A percentile compares a stretch with the other conserved stretches of the same genome.
phyloP scores from a whole-genome alignment of 2,797 vertebrate genomes.

The Jordanella pulchra region DNA sequence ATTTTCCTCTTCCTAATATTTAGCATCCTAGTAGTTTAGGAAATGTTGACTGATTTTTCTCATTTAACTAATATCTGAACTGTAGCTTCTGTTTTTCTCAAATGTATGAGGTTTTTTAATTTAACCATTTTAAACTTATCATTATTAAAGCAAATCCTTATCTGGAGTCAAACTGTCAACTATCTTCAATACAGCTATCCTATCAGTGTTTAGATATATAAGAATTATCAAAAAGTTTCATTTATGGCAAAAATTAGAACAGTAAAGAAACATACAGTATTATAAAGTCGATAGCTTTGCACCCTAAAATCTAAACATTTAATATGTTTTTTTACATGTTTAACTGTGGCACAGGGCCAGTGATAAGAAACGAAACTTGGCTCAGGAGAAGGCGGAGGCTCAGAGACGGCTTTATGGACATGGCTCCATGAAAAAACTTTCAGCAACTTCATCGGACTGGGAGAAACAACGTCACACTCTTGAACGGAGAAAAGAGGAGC shows the following conservation, averaged over 20 bases:
- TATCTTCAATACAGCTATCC: not conserved
- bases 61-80: conserved; percentile 43
- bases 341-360: conserved; percentile 83
- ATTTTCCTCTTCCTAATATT: conserved; percentile 61
- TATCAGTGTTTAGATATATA: not conserved
- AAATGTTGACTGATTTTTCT: conserved; percentile 64
- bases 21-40: conserved; percentile 59
- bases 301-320: not conserved
- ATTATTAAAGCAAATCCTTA: conserved; percentile 7
- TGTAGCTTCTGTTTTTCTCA: conserved; percentile 25
- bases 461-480: conserved; percentile 93
- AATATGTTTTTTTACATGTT: conserved; percentile 11
- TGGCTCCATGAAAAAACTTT: conserved; percentile 87
- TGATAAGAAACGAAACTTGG: conserved; percentile 95
- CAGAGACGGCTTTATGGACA: conserved; percentile 94
- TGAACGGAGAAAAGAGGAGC: conserved; percentile 91
- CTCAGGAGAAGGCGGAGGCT: conserved; percentile 96
- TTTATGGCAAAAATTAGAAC: not conserved
- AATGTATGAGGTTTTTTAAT: conserved; percentile 25
- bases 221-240: not conserved
- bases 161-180: conserved; percentile 1
- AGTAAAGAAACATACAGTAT: not conserved
- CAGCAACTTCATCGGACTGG: conserved; percentile 91
- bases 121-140: conserved; percentile 12
- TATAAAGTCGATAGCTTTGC: not conserved